Conservation (phyloP, 2,888 invertebrate genomes). For the Protonemura montana region DNA sequence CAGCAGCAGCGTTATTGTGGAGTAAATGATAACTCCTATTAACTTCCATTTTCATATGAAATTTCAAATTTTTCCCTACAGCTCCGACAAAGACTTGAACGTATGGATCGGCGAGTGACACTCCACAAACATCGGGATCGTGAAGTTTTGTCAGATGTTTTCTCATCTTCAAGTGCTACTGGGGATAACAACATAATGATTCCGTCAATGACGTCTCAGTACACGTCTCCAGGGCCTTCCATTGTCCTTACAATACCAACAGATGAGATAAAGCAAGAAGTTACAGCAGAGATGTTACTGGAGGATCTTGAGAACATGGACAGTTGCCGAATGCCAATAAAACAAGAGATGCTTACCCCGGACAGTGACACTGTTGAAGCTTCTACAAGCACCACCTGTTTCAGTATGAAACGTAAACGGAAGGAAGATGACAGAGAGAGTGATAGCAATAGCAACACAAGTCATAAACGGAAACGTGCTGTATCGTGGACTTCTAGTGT, state of each 20-base stretch:
- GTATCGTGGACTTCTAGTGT: conserved; percentile 56
- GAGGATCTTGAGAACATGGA: conserved; percentile 32
- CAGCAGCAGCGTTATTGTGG: no score
- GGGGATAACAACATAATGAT: conserved; percentile 24
- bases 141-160: conserved; percentile 46
- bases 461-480: conserved; percentile 57
- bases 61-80: conserved; percentile 54
- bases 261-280: conserved; percentile 37
- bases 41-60: no score
- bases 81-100: conserved; percentile 72
- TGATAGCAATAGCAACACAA: conserved; percentile 52
- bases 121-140: conserved; percentile 57
- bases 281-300: conserved; percentile 22
- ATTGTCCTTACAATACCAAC: conserved; percentile 28
- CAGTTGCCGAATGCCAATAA: neutral
- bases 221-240: conserved; percentile 26
- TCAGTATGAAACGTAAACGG: conserved; percentile 10
- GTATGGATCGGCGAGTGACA: conserved; percentile 70
- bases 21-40: no score
- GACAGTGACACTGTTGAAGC: conserved; percentile 29
- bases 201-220: neutral
- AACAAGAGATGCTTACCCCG: conserved; percentile 22
- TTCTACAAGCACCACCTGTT: conserved; percentile 28
- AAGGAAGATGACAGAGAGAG: conserved; percentile 53
- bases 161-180: conserved; percentile 29